phyloP scores from a whole-genome alignment of 2,888 invertebrate species.

The Synergus itoensis region DNA sequence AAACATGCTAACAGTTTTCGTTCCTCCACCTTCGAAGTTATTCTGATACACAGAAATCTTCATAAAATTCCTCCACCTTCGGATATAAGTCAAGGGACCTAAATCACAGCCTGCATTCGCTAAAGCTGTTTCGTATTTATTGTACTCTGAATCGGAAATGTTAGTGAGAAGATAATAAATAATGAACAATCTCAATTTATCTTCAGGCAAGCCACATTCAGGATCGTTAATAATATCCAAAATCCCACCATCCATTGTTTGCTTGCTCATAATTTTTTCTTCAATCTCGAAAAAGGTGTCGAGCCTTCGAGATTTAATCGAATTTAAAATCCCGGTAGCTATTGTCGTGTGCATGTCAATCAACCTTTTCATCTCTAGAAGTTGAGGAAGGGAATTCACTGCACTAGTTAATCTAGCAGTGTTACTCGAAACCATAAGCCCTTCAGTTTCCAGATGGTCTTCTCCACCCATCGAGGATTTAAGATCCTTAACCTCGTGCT shows the following conservation, averaged over 20 bases:
- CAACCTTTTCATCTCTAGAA: constrained; percentile 97
- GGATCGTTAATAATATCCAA: constrained; percentile 92
- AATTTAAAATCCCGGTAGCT: constrained; percentile 94
- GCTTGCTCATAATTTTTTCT: constrained; percentile 97
- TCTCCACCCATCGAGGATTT: constrained; percentile 97
- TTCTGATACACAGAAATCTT: constrained; percentile 87
- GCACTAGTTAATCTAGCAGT: constrained; percentile 96
- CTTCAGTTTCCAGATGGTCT: constrained; percentile 91
- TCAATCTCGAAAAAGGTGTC: constrained; percentile 99
- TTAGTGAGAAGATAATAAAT: constrained; percentile 94
- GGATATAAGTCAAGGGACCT: constrained; percentile 91
- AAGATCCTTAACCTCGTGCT: constrained; percentile 97
- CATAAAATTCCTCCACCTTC: constrained; percentile 92
- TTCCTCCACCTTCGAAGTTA: constrained; percentile 95
- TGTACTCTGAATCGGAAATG: constrained; percentile 90
- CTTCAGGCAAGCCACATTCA: constrained; percentile 92
- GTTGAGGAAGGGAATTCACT: constrained; percentile 96
- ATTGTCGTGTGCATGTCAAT: constrained; percentile 99
- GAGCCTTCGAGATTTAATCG: constrained; percentile 92
- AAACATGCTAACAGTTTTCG: constrained; percentile 98
- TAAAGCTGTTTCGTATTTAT: constrained; percentile 89
- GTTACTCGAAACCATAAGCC: constrained; percentile 93
- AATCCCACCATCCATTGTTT: constrained; percentile 89
- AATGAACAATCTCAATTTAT: constrained; percentile 95
- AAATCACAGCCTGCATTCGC: constrained; percentile 91